Percentiles rank a stretch among this genome's conserved stretches.
These are phyloP conservation scores for Argyresthia goedartella DNA, from an alignment of 2,888 invertebrate genomes.

Conservation along the genomic window DNA sequence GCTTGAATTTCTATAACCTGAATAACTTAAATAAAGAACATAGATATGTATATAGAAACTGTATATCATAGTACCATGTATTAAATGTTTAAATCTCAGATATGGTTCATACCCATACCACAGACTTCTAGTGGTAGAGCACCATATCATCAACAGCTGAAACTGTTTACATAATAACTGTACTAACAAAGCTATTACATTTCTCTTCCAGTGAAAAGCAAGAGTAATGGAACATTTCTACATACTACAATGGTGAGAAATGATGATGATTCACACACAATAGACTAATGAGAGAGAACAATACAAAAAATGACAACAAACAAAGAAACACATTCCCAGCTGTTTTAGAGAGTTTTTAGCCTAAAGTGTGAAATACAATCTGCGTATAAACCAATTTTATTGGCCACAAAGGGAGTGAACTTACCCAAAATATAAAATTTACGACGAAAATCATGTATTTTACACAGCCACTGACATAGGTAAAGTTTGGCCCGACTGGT, in stretches of 20 bases:
- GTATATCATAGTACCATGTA: too few species aligned
- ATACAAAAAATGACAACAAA: background rate
- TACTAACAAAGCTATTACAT: too few species aligned
- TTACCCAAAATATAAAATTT: slow-evolving; percentile 92
- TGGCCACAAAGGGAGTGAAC: slow-evolving; percentile 32
- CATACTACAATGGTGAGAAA: background rate
- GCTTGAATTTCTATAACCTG: too few species aligned
- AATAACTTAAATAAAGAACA: too few species aligned
- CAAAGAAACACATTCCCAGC: background rate
- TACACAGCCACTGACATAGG: slow-evolving; percentile 87
- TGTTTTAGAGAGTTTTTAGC: background rate
- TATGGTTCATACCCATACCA: too few species aligned
- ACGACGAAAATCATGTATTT: slow-evolving; percentile 92
- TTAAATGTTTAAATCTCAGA: too few species aligned
- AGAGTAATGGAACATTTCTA: too few species aligned
- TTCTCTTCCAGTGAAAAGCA: too few species aligned
- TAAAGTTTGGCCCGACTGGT: slow-evolving; percentile 70
- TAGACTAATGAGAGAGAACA: background rate
- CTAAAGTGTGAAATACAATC: background rate
- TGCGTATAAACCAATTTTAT: background rate
- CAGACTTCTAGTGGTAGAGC: too few species aligned
- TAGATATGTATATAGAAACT: too few species aligned
- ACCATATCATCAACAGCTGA: too few species aligned
- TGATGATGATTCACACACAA: background rate
- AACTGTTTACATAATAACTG: too few species aligned